phyloP scores from a whole-genome alignment of 2,888 invertebrate genomes.

The Keiferia lycopersicella region DNA sequence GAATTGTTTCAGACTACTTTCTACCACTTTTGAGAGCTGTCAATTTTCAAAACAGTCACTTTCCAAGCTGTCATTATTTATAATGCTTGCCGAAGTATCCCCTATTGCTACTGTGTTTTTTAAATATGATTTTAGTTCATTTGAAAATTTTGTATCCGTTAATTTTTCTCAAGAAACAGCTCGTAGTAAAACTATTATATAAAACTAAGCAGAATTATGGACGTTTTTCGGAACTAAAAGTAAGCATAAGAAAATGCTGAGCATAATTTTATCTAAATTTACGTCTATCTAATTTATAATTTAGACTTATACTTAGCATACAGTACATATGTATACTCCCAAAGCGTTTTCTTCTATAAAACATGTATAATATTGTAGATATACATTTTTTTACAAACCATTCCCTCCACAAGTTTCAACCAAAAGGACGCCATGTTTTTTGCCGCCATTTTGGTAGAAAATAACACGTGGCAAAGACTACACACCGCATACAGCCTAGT shows the following conservation, averaged over 20 bases:
- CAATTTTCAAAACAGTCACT: no score
- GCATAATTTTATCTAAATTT: slow-evolving; percentile 68
- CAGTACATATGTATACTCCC: slow-evolving; percentile 68
- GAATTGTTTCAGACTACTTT: no score
- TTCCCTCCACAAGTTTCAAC: slow-evolving; percentile 23
- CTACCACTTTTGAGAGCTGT: no score
- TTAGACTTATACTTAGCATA: slow-evolving; percentile 59
- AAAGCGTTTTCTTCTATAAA: slow-evolving; percentile 69
- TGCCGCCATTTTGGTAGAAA: slow-evolving; percentile 30
- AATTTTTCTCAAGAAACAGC: slow-evolving; percentile 19
- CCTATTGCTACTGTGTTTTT: no score
- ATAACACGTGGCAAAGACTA: slow-evolving; percentile 33
- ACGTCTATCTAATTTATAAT: slow-evolving; percentile 66
- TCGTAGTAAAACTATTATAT: slow-evolving; percentile 18
- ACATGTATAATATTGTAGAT: slow-evolving; percentile 42
- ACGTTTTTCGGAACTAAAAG: slow-evolving; percentile 44
- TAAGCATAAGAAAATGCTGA: slow-evolving; percentile 54
- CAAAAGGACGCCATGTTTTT: slow-evolving; percentile 32
- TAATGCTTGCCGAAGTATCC: no score
- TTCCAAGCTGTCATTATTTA: no score
- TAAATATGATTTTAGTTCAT: not conserved
- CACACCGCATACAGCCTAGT: slow-evolving; percentile 34
- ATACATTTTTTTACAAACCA: slow-evolving; percentile 38
- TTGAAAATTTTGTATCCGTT: slow-evolving; percentile 18
- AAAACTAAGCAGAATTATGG: slow-evolving; percentile 36